phyloP scores from a whole-genome alignment of 2,888 invertebrate species.

The Drosophila birchii region DNA sequence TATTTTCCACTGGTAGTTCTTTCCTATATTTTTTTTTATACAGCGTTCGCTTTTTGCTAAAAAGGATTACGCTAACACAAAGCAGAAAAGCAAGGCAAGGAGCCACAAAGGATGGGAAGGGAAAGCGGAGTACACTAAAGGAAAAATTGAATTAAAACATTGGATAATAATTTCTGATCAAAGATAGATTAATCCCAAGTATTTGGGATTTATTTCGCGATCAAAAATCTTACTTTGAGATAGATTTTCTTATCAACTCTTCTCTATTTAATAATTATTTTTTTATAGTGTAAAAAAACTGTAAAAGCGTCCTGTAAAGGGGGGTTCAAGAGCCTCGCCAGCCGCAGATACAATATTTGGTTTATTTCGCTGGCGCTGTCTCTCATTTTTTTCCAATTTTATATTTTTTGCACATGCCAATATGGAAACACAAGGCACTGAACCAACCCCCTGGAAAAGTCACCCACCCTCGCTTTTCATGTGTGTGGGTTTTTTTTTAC shows the following conservation, averaged over 20 bases:
- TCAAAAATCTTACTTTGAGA: neutral
- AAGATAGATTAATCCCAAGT: rapidly evolving
- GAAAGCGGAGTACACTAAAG: neutral
- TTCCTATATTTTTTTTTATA: neutral
- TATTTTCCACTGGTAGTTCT: constrained; percentile 52
- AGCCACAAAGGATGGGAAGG: constrained; percentile 23
- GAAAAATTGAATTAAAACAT: rapidly evolving
- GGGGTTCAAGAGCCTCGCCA: constrained; percentile 29
- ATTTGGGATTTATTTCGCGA: rapidly evolving
- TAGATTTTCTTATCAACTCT: rapidly evolving
- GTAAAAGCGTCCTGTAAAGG: constrained; percentile 4
- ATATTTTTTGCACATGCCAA: constrained; percentile 74
- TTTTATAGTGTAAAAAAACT: neutral
- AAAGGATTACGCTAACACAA: constrained; percentile 79
- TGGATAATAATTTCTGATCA: no score
- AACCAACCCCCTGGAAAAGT: constrained; percentile 25
- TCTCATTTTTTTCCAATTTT: constrained; percentile 31
- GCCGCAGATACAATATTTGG: constrained; percentile 72
- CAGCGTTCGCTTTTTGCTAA: constrained; percentile 59
- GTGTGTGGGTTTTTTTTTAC: constrained; percentile 60
- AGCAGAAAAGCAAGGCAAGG: constrained; percentile 58
- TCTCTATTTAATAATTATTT: neutral
- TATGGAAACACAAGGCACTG: constrained; percentile 63
- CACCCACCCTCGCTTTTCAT: constrained; percentile 42
- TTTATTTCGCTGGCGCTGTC: constrained; percentile 49